Evolutionary conservation across 2,888 invertebrate genomes (phyloP).

Genomic region (Ectemnius lituratus): DNA sequence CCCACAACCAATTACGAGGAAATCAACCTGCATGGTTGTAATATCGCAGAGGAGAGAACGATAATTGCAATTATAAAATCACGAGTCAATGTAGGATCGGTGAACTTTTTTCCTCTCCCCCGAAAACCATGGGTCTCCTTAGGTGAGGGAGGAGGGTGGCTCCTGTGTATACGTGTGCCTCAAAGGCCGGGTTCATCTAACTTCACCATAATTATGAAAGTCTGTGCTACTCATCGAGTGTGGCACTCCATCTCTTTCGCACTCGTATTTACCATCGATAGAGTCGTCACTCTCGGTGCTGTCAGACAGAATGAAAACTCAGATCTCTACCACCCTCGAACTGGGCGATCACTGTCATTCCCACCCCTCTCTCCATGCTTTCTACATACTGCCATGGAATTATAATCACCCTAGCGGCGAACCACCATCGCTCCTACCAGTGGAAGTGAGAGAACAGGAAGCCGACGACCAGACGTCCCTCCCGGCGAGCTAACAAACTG

Average conservation of each 20-base stretch:
- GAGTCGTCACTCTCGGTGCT: conserved; percentile 20
- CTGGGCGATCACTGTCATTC: conserved; percentile 64
- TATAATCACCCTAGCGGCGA: conserved; percentile 43
- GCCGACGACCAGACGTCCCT: neutral
- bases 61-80: neutral
- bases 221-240: conserved; percentile 30
- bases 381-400: conserved; percentile 38
- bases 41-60: neutral
- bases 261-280: conserved; percentile 10
- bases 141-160: conserved; percentile 21
- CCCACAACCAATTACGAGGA: neutral
- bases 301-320: conserved; percentile 47
- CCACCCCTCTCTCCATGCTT: conserved; percentile 1
- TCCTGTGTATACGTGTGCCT: conserved; percentile 13
- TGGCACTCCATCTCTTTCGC: neutral
- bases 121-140: conserved; percentile 6
- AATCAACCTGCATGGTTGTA: neutral
- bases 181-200: conserved; percentile 41
- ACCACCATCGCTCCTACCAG: neutral
- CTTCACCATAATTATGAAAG: conserved; percentile 42
- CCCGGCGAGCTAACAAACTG: neutral
- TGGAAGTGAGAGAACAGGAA: neutral
- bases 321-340: conserved; percentile 45
- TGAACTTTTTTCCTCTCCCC: neutral
- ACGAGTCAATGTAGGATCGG: neutral